phyloP scores from a whole-genome alignment of 2,113 vertebrate genomes.

The Anolis carolinensis region DNA sequence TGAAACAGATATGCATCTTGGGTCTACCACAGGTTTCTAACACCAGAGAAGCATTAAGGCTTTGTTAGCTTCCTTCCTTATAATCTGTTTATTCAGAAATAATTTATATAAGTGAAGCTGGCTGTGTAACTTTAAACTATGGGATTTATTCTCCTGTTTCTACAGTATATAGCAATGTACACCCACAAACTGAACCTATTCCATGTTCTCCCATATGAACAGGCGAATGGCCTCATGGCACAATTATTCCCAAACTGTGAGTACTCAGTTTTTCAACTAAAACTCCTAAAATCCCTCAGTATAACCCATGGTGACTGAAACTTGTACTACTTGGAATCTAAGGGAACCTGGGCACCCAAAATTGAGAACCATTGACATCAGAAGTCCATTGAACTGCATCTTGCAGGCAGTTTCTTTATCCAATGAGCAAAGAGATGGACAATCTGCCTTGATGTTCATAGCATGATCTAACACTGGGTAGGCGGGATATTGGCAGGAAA shows the following conservation, averaged over 20 bases:
- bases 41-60: conserved; percentile 50
- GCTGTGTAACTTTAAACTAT: conserved; percentile 10
- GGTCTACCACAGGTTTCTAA: conserved; percentile 42
- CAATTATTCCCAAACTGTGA: not conserved
- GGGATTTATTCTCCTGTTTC: conserved; percentile 37
- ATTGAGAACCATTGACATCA: not conserved
- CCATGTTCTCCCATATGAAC: not conserved
- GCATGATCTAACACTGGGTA: not conserved
- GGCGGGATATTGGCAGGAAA: too few species aligned
- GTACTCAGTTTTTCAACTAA: not conserved
- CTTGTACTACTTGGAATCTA: not conserved
- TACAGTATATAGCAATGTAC: conserved; percentile 20
- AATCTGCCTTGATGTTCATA: not conserved
- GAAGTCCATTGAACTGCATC: not conserved
- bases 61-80: conserved; percentile 52
- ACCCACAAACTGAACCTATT: not conserved
- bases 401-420: not conserved
- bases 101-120: conserved; percentile 6
- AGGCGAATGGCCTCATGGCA: not conserved
- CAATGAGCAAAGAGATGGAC: not conserved
- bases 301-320: not conserved
- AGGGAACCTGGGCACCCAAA: not conserved
- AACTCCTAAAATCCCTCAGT: not conserved
- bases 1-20: conserved; percentile 64
- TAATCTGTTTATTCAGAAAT: conserved; percentile 54